phyloP scores from a whole-genome alignment of 2,888 invertebrate species.

The Cosmia pyralina region DNA sequence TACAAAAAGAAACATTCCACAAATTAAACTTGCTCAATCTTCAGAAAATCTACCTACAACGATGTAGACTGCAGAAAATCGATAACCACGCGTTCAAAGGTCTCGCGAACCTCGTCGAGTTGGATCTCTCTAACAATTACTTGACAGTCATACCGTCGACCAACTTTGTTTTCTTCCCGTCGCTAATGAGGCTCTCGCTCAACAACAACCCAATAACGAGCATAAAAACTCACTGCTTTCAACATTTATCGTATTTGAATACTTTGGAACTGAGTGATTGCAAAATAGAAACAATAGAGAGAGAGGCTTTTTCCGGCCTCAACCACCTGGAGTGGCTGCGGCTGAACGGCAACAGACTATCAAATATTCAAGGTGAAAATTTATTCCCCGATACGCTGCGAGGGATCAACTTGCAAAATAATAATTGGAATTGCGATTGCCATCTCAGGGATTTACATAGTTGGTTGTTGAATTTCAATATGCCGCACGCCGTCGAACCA shows the following conservation, averaged over 20 bases:
- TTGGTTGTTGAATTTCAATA: slow-evolving; percentile 94
- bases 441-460: slow-evolving; percentile 93
- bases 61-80: slow-evolving; percentile 94
- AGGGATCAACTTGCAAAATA: slow-evolving; percentile 95
- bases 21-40: slow-evolving; percentile 95
- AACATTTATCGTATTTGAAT: slow-evolving; percentile 93
- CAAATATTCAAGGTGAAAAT: slow-evolving; percentile 92
- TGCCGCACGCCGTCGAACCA: slow-evolving; percentile 94
- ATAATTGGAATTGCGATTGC: slow-evolving; percentile 97
- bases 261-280: slow-evolving; percentile 95
- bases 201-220: slow-evolving; percentile 95
- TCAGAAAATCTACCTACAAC: slow-evolving; percentile 95
- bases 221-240: slow-evolving; percentile 93
- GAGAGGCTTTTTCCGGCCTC: slow-evolving; percentile 95
- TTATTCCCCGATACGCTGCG: slow-evolving; percentile 94
- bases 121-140: slow-evolving; percentile 96
- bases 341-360: slow-evolving; percentile 95
- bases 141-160: slow-evolving; percentile 94
- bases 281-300: slow-evolving; percentile 93
- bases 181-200: slow-evolving; percentile 95
- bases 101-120: slow-evolving; percentile 95
- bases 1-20: slow-evolving; percentile 95
- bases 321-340: slow-evolving; percentile 95
- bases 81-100: slow-evolving; percentile 95
- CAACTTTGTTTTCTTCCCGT: slow-evolving; percentile 94